Evolutionary conservation across 1,140 invertebrate species (phyloP).

Genomic region (Pantala flavescens): DNA sequence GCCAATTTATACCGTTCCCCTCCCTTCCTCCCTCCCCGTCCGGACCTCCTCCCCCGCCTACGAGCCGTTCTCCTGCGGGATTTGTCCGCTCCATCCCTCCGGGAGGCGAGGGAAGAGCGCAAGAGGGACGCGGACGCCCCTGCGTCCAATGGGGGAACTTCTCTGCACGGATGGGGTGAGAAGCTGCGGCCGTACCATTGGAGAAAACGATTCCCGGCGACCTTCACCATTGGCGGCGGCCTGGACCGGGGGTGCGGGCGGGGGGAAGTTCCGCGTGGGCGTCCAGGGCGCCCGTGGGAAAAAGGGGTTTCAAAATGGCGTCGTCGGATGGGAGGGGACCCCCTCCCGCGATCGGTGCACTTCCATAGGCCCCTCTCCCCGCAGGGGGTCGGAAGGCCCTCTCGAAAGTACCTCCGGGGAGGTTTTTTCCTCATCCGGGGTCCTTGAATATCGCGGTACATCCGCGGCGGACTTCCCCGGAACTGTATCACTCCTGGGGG

Average conservation of each 20-base stretch:
- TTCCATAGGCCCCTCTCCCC: not conserved
- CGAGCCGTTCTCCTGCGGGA: no score
- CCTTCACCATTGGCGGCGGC: not conserved
- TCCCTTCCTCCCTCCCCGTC: not conserved
- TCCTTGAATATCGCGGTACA: no score
- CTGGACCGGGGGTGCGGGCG: not conserved
- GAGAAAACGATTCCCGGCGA: not conserved
- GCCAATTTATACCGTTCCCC: not conserved
- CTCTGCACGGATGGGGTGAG: not conserved
- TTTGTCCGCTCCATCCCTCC: no score
- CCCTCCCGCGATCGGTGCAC: no score
- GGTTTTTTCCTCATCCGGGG: no score
- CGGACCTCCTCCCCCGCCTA: not conserved
- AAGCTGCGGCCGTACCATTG: not conserved
- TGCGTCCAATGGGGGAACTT: not conserved
- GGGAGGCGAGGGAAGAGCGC: no score
- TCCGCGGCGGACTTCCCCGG: no score
- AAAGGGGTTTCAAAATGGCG: not conserved
- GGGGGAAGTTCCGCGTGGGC: not conserved
- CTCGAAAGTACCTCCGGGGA: no score
- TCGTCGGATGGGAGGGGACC: not conserved
- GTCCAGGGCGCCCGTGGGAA: not conserved
- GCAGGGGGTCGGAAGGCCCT: not conserved
- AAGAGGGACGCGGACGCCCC: not conserved
- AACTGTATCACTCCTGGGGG: no score